Evolutionary conservation across 2,888 invertebrate species (phyloP), one percentile per base, ranked within the genome.

Genomic region (Harpagoxenus sublaevis): DNA sequence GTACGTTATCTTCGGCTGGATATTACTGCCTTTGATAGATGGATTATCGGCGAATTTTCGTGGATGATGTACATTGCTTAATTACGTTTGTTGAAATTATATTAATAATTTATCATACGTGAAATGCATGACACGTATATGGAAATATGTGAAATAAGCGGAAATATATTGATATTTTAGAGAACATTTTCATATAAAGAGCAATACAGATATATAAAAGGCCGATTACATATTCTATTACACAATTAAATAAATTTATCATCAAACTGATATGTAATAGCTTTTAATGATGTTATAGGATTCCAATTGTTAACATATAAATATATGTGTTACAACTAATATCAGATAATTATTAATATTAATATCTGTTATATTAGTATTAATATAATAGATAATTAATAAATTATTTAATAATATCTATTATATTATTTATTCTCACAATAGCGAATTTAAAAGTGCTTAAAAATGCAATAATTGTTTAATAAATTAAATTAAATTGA

Each of bases 41-140:
- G 8, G 15, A 78, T 78, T 78, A 78, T 55, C 45, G 15, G 68
- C 18, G 55, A 57, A 78, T 31, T 78, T 78, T 57, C 70, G 10
- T 70, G 71, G 45, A 23, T 45, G 6, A 78, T 55, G 42, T 35
- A 42, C n/a, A 53, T 68, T 60, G 55, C 31, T 68, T 53, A 68
- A 68, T 78, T 78, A 78, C 39, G 9, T 78, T 9, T 18, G 57
- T n/a, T 10, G 31, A 18, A 65, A 57, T 57, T 62, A 62, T 62
- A 45, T 74, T 78, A 42, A 55, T 78, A 65, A 65, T 63, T 48
- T 48, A 31, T 68, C 70, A 28, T 70, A 55, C 18, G 55, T 70
- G 10, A 78, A 70, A 65, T 51, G 48, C 15, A 48, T 55, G 55
- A 55, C 42, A 68, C 18, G 9, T 42, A 55, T 23, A 12, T 55